Percentiles rank a stretch among this genome's conserved stretches.
Conservation (phyloP, 2,797 vertebrate genomes). For the Platalea minor region DNA sequence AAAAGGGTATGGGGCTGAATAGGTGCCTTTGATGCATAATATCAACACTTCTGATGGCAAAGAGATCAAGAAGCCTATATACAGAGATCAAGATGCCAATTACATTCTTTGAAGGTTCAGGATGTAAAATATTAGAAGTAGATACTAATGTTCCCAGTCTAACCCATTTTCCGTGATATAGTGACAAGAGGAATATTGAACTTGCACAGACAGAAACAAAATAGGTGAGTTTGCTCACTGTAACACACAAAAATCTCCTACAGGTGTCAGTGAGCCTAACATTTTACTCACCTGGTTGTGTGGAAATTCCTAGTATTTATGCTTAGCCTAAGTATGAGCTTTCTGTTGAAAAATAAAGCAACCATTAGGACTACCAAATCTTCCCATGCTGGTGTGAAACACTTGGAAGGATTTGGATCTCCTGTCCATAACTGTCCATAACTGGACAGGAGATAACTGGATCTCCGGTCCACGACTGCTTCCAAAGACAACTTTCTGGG, state of each 20-base stretch:
- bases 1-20: neutral
- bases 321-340: neutral
- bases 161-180: neutral
- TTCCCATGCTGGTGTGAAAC: neutral
- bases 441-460: neutral
- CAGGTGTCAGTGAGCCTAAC: neutral
- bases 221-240: neutral
- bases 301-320: neutral
- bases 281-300: neutral
- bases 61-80: neutral
- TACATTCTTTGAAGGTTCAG: neutral
- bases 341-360: neutral
- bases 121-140: neutral
- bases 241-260: neutral
- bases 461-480: neutral
- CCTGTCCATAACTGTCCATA: neutral
- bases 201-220: neutral
- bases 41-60: neutral
- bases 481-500: neutral
- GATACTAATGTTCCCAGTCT: neutral
- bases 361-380: neutral
- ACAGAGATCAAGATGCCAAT: neutral
- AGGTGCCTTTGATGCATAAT: neutral
- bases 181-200: neutral
- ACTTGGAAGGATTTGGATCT: neutral